Evolutionary conservation across 1,140 invertebrate genomes (phyloP).

Genomic region (Eulimnadia texana): DNA sequence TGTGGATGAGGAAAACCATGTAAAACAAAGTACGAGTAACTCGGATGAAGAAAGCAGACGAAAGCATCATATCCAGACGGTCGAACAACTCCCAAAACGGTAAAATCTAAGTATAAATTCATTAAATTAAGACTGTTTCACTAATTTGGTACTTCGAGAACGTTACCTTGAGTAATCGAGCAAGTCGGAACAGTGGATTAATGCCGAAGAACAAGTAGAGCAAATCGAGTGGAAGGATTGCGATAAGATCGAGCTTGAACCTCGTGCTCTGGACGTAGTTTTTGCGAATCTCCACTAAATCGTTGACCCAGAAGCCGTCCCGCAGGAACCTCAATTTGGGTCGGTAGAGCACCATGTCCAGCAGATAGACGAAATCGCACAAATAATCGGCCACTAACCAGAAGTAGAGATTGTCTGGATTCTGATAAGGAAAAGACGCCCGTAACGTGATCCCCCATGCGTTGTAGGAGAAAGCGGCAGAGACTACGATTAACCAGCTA

Average conservation of each 20-base stretch:
- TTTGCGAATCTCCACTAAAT: conserved; percentile 46
- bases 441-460: conserved; percentile 70
- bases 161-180: conserved; percentile 65
- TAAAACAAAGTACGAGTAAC: conserved; percentile 73
- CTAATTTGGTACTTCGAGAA: background rate
- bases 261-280: conserved; percentile 58
- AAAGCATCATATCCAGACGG: conserved; percentile 58
- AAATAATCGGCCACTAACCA: conserved; percentile 69
- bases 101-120: conserved; percentile 37
- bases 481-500: conserved; percentile 65
- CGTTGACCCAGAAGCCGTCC: conserved; percentile 62
- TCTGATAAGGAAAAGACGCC: conserved; percentile 70
- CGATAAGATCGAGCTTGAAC: conserved; percentile 66
- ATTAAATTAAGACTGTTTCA: background rate
- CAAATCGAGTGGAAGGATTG: conserved; percentile 63
- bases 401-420: conserved; percentile 42
- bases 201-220: conserved; percentile 55
- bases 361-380: conserved; percentile 64
- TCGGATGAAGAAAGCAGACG: conserved; percentile 59
- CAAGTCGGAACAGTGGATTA: conserved; percentile 55
- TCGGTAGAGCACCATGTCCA: conserved; percentile 71
- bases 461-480: conserved; percentile 71
- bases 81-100: conserved; percentile 86
- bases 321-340: conserved; percentile 55
- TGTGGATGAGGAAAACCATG: conserved; percentile 88